These are phyloP conservation scores for Calyptommatus sinebrachiatus DNA, from an alignment of 2,113 vertebrate genomes.

Conservation along the genomic window DNA sequence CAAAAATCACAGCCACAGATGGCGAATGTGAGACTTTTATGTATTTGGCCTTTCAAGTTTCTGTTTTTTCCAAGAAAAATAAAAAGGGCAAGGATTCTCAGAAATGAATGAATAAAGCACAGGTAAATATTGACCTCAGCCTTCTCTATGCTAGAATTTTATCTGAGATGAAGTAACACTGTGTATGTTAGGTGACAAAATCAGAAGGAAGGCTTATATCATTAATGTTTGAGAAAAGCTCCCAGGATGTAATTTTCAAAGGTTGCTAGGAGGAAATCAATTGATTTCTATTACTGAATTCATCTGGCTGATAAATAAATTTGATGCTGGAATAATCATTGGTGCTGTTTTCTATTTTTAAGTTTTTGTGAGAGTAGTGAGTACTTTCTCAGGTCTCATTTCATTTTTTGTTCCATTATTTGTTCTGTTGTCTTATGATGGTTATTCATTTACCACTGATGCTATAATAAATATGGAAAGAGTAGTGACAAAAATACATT, in stretches of 20 bases:
- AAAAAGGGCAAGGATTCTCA: conserved; percentile 37
- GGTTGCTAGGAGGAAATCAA: conserved; percentile 20
- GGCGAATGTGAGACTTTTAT: conserved; percentile 45
- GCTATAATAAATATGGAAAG: not conserved
- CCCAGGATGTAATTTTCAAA: conserved; percentile 34
- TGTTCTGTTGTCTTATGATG: not conserved
- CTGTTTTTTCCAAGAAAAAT: conserved; percentile 57
- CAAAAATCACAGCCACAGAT: conserved; percentile 55
- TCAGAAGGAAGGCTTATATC: conserved; percentile 21
- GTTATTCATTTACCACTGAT: not conserved
- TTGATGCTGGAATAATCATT: not conserved
- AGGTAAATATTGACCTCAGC: not conserved
- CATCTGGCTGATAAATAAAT: not conserved
- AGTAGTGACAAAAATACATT: conserved; percentile 49
- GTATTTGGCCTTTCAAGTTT: conserved; percentile 40
- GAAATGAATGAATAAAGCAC: conserved; percentile 18
- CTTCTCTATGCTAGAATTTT: conserved; percentile 6
- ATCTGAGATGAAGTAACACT: not conserved
- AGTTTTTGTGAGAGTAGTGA: not conserved
- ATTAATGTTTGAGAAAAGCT: conserved; percentile 8
- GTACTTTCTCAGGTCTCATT: not conserved
- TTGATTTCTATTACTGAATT: not conserved
- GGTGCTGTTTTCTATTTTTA: not conserved
- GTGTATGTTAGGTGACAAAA: not conserved
- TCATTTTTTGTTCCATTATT: not conserved